Evolutionary conservation across 1,140 invertebrate genomes (phyloP), one percentile per base, ranked within the genome.

Genomic region (Ceratoteleas bidentatus): DNA sequence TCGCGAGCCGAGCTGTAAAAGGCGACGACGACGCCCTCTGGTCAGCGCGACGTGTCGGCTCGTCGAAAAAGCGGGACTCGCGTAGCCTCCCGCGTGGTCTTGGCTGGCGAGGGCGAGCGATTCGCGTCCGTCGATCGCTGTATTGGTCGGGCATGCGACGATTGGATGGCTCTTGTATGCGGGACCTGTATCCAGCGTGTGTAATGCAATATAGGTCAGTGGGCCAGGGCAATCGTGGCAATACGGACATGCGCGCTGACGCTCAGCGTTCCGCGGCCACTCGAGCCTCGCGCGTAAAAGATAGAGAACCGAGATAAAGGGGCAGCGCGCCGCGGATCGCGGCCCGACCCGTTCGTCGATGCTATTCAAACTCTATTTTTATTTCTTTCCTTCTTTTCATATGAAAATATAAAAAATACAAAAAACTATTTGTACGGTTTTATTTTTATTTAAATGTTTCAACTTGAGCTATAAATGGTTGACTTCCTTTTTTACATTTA

Each of bases 181-280:
- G 88, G 88, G 89, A 89, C 87, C 88, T 86, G 88, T 87, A 87
- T 87, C 84, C 85, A 84, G 77, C 86, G 86, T 68, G 86, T 88
- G 85, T 85, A 90, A 78, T 61, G 65, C 53, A 83, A 91, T 91
- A 91, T 91, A 90, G 90, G 90, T 91, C 88, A 91, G 90, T 91
- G 86, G 90, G 90, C 90, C 90, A 91, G 89, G 90, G 90, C 89
- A 87, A 91, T 90, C 88, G 86, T 86, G 87, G 87, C 87, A 88
- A 88, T 87, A 86, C 89, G 87, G 89, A 90, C 89, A 89, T 91
- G 89, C 89, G 90, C 90, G 87, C 73, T 76, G 50, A 58, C 80
- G 72, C 81, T 73, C 38, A 74, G 72, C 68, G 77, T 62, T 49
- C 66, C 62, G 81, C 77, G 80, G 73, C 79, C 80, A 68, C 61